phyloP scores from a whole-genome alignment of 2,888 invertebrate species.

The Luperina testacea region DNA sequence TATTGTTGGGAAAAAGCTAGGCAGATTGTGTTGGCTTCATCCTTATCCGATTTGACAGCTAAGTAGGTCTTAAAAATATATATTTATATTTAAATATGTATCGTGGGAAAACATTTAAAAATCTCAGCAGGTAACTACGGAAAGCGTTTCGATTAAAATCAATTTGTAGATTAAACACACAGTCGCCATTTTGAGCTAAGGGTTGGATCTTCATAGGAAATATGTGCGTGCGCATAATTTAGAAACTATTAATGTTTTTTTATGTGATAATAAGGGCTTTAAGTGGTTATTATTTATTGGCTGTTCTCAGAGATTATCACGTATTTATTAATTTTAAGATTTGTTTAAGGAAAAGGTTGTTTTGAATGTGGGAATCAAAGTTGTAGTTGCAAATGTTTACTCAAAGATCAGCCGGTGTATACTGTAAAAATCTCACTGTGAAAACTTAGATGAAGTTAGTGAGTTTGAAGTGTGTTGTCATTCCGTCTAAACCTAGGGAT shows the following conservation, averaged over 20 bases:
- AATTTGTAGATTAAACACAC: conserved; percentile 69
- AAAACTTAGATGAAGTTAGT: too few species aligned
- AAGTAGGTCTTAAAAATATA: not conserved
- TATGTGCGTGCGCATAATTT: conserved; percentile 60
- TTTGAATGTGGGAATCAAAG: not conserved
- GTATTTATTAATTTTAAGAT: conserved; percentile 10
- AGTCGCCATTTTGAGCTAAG: conserved; percentile 44
- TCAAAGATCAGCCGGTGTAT: not conserved
- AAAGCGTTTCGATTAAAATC: conserved; percentile 70
- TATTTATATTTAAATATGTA: conserved; percentile 9
- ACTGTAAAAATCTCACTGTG: not conserved
- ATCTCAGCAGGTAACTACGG: conserved; percentile 63
- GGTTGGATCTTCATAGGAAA: conserved; percentile 53
- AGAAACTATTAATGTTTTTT: conserved; percentile 37
- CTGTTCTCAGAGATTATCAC: conserved; percentile 67
- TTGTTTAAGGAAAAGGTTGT: not conserved
- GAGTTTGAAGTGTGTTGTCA: not conserved
- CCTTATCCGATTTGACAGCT: too few species aligned
- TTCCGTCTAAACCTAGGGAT: not conserved
- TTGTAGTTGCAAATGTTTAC: not conserved
- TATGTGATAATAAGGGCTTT: conserved; percentile 20
- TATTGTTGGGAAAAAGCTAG: too few species aligned
- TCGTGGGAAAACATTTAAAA: conserved; percentile 64
- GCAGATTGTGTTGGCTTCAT: too few species aligned
- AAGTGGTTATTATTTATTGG: conserved; percentile 58